Evolutionary conservation across 2,797 vertebrate genomes (phyloP), one percentile per base, ranked within the genome.

Genomic region (Cirrhinus mrigala): DNA sequence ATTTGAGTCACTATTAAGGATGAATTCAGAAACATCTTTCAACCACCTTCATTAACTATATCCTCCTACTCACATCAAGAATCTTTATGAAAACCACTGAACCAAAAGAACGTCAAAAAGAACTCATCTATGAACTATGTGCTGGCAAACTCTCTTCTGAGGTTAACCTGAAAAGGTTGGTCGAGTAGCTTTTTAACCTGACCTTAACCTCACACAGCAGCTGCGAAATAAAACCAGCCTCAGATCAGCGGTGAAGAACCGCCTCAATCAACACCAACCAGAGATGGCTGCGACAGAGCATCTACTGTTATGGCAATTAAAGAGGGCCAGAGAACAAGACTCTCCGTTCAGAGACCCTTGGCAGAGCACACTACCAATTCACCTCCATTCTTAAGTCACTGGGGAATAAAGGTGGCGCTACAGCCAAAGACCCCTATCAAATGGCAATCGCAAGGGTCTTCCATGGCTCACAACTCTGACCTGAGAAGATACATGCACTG

Each of bases 281-380:
- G 71, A 76, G 73, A 73, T 64, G 80, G 60, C 78, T 56, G 56
- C 29, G 68, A 88, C 88, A 90, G 86, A 85, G 81, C 70, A 60
- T n/a, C 77, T 82, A 85, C 84, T 90, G 87, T 90, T 83, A 86
- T 58, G 46, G 87, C 85, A 86, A 88, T 90, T 88, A 90, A 90
- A 90, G 87, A 74, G 79, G 66, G 79, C 77, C 68, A 6, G 68
- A 79, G 85, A 87, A 88, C 89, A 90, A 90, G 74, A 83, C 78
- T 87, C 81, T 81, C 83, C 62, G 86, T 88, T 90, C 76, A 88
- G 81, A 87, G 73, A 37, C 62, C 69, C 87, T 87, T 90, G 87
- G 87, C 89, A 88, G 77, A 79, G 83, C 50, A 69, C 37, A 24
- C 78, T 27, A 76, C 89, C 88, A 79, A 79, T 87, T 88, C 89